Evolutionary conservation across 2,888 invertebrate species (phyloP), one percentile per base, ranked within the genome.

Genomic region (Tenthredo livida): DNA sequence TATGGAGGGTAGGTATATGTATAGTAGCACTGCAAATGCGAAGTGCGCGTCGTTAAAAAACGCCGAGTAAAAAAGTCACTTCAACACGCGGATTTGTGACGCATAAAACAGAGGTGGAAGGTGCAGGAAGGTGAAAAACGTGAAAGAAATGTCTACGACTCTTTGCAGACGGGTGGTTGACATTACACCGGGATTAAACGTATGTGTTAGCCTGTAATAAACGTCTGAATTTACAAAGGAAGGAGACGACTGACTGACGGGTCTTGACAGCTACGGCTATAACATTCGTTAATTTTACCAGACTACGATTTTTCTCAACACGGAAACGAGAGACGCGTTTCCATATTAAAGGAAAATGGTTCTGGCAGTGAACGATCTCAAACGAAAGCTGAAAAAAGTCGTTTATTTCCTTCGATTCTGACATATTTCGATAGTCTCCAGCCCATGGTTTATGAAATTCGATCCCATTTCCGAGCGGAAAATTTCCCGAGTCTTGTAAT

Each of bases 1-100:
- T n/a, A 61, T 61, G 5, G 3, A 25, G 25, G 5, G 61, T 61
- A 21, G 1, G 4, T 21, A 54, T 54, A n/a, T n/a, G n/a, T n/a
- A 21, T 58, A 58, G 10, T n/a, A 54, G 37, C 54, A 54, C n/a
- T 25, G 61, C 7, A 25, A 73, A 73, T 21, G 43, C 9, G 7
- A 54, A 25, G 54, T 61, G 33, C n/a, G 17, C 77, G 77, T 77
- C 77, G 77, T 77, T 77, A 77, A 77, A 77, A 54, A 77, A 77
- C 29, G 77, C 33, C 25, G 54, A 17, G 54, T 54, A n/a, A 50
- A 77, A 54, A 29, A 77, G 54, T 15, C 25, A 25, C 50, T 33
- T 54, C 77, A 54, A 77, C 50, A 54, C 77, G 54, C 21, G 25
- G 43, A 75, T 75, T 47, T 75, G 43, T 75, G 47, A 75, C 47